Evolutionary conservation across 2,113 vertebrate genomes (phyloP), one percentile per base, ranked within the genome.

Genomic region (Stomatorhinus ivindoensis): DNA sequence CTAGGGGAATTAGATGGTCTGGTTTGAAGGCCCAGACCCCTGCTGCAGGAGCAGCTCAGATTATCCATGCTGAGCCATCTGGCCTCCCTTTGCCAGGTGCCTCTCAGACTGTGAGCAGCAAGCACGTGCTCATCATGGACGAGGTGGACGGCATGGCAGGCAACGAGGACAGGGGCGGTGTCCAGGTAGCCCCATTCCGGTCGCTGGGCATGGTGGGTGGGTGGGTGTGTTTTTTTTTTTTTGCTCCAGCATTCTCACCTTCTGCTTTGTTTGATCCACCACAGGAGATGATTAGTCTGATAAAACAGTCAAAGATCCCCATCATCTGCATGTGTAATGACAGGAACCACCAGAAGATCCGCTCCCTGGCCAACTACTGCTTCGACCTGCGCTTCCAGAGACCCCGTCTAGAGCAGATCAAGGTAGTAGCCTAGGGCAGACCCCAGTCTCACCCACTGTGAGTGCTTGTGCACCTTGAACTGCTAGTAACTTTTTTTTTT

Each of bases 261-360:
- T 88, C 42, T 89, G 50, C 44, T 48, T 24, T 21, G n/a, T 24
- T 1, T 47, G 6, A 21, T 73, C 27, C 93, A 89, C 11, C 86
- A 35, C 89, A 99, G 98, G 98, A 99, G 89, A 89, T 99, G 93
- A 99, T 99, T 3, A 93, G 94, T 89, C 93, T 99, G 91, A 98
- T 99, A 87, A 98, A 95, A 82, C 95, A 94, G 61, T 97, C 98
- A 6, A 99, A 98, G 95, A 96, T 99, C 51, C 98, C 98, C 88
- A 99, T 99, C 91, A 98, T 99, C 94, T 99, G 97, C 92, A 99
- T 99, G 98, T 99, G 98, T 91, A 99, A 99, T 13, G 98, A 99
- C 83, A 97, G 98, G 24, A 99, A 99, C 93, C 98, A 99, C 90
- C 96, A 93, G 2, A 99, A 99, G 94, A 99, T 99, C 47, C 96